phyloP scores from a whole-genome alignment of 2,797 vertebrate genomes.

The Limosa lapponica region DNA sequence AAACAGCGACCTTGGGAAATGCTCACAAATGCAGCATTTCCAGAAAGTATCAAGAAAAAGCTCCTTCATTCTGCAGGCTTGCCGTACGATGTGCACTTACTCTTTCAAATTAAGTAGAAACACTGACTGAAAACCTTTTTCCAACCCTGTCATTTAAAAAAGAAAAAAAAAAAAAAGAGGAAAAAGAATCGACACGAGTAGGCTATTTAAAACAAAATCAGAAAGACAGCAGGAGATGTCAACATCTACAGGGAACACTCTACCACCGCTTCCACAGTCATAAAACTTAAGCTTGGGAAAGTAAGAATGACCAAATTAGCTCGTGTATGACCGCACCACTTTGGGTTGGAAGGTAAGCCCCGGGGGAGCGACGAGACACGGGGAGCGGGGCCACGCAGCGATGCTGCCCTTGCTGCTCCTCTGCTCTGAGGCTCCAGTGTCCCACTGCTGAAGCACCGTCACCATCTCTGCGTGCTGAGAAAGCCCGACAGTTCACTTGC shows the following conservation, averaged over 20 bases:
- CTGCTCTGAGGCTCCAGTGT: neutral
- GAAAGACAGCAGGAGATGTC: neutral
- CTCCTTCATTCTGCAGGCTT: neutral
- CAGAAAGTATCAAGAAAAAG: neutral
- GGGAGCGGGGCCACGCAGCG: fast-evolving
- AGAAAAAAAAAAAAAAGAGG: neutral
- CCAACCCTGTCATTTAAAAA: neutral
- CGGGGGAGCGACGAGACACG: fast-evolving
- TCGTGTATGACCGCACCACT: neutral
- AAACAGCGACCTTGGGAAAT: fast-evolving
- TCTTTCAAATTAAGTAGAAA: neutral
- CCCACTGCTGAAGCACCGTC: fast-evolving
- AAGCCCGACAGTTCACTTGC: neutral
- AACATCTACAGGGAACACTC: neutral
- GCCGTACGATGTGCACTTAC: neutral
- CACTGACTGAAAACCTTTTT: neutral
- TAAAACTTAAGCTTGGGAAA: neutral
- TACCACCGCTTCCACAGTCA: neutral
- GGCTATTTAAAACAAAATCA: neutral
- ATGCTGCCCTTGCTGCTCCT: neutral
- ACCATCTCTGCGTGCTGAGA: fast-evolving
- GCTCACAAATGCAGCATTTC: neutral
- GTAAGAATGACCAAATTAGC: neutral
- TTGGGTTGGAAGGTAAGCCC: neutral
- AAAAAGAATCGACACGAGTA: neutral